Percentiles rank a stretch among this genome's conserved stretches.
These are phyloP conservation scores for Halcyon chelicuti DNA, from an alignment of 2,797 vertebrate species.

Conservation along the genomic window DNA sequence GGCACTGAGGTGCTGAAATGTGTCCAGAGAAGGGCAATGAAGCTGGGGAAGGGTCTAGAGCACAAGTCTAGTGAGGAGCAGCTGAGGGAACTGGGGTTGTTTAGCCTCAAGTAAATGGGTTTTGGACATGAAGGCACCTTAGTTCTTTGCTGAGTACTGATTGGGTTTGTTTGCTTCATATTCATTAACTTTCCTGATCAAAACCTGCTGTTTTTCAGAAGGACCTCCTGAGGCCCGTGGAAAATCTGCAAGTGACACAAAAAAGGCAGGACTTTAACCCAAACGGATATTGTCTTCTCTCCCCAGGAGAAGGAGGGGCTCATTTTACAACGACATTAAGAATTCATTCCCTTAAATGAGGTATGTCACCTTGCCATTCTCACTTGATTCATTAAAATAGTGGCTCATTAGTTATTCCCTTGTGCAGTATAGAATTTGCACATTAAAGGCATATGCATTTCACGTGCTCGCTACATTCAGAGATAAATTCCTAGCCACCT, in stretches of 20 bases:
- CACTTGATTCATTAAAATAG: constrained; percentile 63
- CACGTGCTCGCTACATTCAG: constrained; percentile 16
- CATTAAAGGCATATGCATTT: constrained; percentile 67
- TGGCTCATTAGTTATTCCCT: constrained; percentile 52
- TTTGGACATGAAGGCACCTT: not conserved
- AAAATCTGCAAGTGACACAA: not conserved
- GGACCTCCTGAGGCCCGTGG: not conserved
- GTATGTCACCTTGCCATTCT: constrained; percentile 54
- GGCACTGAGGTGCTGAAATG: too few species aligned
- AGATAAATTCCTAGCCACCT: constrained; percentile 60
- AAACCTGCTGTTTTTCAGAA: not conserved
- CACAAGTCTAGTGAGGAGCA: too few species aligned
- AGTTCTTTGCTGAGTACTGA: not conserved
- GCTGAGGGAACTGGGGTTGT: too few species aligned
- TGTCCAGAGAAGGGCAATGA: too few species aligned
- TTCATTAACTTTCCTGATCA: not conserved
- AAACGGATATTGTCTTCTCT: not conserved
- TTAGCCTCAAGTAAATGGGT: not conserved
- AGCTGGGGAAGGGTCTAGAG: too few species aligned
- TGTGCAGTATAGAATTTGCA: constrained; percentile 61
- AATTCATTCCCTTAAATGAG: constrained; percentile 58
- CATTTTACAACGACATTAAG: constrained; percentile 45
- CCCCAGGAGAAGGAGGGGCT: constrained; percentile 15
- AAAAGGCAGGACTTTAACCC: not conserved
- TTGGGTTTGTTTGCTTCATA: not conserved